Evolutionary conservation across 2,888 invertebrate species (phyloP).

Genomic region (Drosophila infuscata): DNA sequence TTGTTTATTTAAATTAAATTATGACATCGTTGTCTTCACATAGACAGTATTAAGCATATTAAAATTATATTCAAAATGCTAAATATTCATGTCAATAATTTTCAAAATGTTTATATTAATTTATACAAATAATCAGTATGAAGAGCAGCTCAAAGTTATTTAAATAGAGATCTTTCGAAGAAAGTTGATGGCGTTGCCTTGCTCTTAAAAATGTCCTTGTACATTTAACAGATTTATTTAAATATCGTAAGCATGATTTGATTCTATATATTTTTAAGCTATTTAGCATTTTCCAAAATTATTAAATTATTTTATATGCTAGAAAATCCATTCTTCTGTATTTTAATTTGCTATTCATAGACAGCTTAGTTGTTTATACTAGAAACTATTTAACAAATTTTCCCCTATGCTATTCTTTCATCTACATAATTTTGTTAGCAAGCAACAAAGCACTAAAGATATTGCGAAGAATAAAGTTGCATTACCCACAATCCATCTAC

Average conservation of each 20-base stretch:
- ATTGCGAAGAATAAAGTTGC: not conserved
- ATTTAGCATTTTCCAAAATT: not conserved
- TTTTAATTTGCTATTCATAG: not conserved
- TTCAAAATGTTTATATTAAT: too few species aligned
- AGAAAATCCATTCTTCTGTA: not conserved
- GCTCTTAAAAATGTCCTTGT: too few species aligned
- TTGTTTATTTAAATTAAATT: not conserved
- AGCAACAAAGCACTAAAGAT: not conserved
- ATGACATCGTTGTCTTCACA: not conserved
- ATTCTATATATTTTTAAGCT: not conserved
- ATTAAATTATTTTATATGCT: not conserved
- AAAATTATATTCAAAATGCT: not conserved
- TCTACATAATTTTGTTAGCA: not conserved
- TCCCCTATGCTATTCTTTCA: not conserved
- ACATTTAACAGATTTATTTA: too few species aligned
- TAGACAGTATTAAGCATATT: not conserved
- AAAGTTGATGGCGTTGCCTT: too few species aligned
- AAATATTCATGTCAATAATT: too few species aligned
- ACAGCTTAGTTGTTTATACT: not conserved
- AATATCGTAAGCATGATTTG: too few species aligned
- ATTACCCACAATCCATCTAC: conserved; percentile 1
- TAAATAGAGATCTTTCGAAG: too few species aligned
- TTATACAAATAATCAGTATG: too few species aligned
- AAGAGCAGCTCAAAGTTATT: too few species aligned
- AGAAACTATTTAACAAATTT: not conserved